Base-by-base conservation (phyloP, 2,797 vertebrate species). In the Babyrousa celebensis region DNA sequence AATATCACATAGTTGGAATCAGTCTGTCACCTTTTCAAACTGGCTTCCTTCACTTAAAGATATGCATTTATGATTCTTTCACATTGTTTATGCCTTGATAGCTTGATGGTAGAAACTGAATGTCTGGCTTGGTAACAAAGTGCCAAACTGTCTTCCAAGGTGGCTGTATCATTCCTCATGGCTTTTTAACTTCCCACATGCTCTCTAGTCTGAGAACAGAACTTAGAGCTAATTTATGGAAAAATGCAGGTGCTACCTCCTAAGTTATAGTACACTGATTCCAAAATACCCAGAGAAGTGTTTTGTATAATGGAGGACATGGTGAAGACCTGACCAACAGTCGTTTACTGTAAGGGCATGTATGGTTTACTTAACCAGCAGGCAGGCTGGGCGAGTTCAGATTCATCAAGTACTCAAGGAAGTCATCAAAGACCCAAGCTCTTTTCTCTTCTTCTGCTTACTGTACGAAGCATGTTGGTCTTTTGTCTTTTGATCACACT, bases 41-140 rank as follows among this genome's bases (percentile, higher is more conserved):
- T 91, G 82, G 36, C 56, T 68, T 68, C 68, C 27, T 36, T 82
- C 68, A 43, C 62, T 93, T 85, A 9, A 75, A 80, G 80, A 48
- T 58, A 62, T 1, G 54, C 54, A 27, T 25, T 62, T 62, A 84
- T 56, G 68, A 40, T 12, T 67, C 52, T 15, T 8, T 40, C 1
- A 0, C 20, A 29, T 58, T 8, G n/a, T 43, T 58, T 72, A 11
- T 60, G 29, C 23, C 78, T 63, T 78, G n/a, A 32, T 27, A 32
- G 20, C n/a, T 83, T 6, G 29, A 12, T 65, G 25, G 7, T 77
- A 43, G 32, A 88, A 7, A 25, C 25, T 15, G 52, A 71, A 17
- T 18, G 23, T 77, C 63, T 70, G 62, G 10, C 87, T 82, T 6
- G 21, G 3, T 60, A 40, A 72, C 63, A 74, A 87, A 43, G 20